phyloP scores from a whole-genome alignment of 2,113 vertebrate species.

The Heterotis niloticus region DNA sequence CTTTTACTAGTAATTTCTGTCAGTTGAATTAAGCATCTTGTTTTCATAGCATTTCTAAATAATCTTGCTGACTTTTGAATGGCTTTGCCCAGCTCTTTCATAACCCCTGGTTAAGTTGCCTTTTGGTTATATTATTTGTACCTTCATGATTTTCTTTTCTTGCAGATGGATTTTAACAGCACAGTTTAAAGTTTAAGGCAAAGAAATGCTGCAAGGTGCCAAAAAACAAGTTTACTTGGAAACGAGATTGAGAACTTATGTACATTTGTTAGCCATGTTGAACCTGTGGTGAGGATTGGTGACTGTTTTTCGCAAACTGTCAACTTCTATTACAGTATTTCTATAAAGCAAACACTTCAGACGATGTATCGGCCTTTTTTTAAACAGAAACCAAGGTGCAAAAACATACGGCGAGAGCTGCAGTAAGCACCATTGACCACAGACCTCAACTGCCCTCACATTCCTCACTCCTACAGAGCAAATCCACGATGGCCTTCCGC shows the following conservation, averaged over 20 bases:
- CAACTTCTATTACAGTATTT: neutral
- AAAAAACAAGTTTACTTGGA: neutral
- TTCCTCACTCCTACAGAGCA: conserved; percentile 45
- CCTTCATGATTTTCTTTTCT: neutral
- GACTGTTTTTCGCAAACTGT: neutral
- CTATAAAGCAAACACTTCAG: neutral
- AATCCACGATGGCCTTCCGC: conserved; percentile 48
- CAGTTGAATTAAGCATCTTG: neutral
- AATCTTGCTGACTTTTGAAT: too few species aligned
- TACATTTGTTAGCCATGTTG: neutral
- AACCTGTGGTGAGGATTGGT: neutral
- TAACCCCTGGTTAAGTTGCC: neutral
- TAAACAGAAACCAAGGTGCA: neutral
- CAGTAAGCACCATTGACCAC: too few species aligned
- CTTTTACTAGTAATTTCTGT: neutral
- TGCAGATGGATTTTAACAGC: neutral
- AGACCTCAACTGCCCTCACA: conserved; percentile 21
- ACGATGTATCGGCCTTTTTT: neutral
- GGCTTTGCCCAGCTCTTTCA: neutral
- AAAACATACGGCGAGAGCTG: too few species aligned
- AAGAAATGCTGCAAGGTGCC: neutral
- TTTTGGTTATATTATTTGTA: neutral
- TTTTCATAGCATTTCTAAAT: too few species aligned
- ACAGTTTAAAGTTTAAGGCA: neutral
- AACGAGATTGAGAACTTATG: too few species aligned